A percentile compares a stretch with the other conserved stretches of the same genome.
Evolutionary conservation across 2,888 invertebrate species (phyloP).

Genomic region (Phalera bucephala): DNA sequence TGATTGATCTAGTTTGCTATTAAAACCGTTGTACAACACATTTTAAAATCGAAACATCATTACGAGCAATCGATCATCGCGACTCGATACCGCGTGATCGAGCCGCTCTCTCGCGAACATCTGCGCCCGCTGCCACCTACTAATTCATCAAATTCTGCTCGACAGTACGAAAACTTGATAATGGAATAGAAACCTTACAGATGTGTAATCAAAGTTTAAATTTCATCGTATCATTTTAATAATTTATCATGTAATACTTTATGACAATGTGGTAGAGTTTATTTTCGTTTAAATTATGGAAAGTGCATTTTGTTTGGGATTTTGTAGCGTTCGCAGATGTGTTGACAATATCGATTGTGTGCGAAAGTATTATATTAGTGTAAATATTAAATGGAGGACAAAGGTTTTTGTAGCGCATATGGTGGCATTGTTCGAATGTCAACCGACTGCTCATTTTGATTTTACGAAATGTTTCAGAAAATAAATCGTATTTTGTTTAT

Average conservation of each 20-base stretch:
- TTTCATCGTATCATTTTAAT: slow-evolving; percentile 2
- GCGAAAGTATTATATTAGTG: slow-evolving; percentile 30
- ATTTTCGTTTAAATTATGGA: slow-evolving; percentile 10
- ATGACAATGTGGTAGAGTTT: slow-evolving; percentile 7
- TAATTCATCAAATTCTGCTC: slow-evolving; percentile 32
- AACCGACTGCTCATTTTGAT: slow-evolving; percentile 38
- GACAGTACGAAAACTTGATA: slow-evolving; percentile 7
- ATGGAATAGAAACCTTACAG: slow-evolving; percentile 3
- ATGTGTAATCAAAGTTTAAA: neutral
- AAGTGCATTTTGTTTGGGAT: slow-evolving; percentile 3
- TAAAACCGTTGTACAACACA: neutral
- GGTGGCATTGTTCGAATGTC: slow-evolving; percentile 11
- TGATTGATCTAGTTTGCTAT: neutral
- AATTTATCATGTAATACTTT: slow-evolving; percentile 32
- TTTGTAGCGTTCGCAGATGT: slow-evolving; percentile 30
- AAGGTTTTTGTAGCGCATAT: slow-evolving; percentile 26
- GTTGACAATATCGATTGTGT: slow-evolving; percentile 32
- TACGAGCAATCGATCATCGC: slow-evolving; percentile 33
- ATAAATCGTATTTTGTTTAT: neutral
- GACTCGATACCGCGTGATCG: slow-evolving; percentile 23
- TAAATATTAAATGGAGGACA: slow-evolving; percentile 31
- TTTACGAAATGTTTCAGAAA: neutral
- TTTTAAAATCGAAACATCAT: slow-evolving; percentile 11
- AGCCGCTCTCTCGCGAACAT: slow-evolving; percentile 27
- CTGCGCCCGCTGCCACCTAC: slow-evolving; percentile 24